Conservation (phyloP, 1,140 invertebrate species). For the Drosophila malerkotliana region DNA sequence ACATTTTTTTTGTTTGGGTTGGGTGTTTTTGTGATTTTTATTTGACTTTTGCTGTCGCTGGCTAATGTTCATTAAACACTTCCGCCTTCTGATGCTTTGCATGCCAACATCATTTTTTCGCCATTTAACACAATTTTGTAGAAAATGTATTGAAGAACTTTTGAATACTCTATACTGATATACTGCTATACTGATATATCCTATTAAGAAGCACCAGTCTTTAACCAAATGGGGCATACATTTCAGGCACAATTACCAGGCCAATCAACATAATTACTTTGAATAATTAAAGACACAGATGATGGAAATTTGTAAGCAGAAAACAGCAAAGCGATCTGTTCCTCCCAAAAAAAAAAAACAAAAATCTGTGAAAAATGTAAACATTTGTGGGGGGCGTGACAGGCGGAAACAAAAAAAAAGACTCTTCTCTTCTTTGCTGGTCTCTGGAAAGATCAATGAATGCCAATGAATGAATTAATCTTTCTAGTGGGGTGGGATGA, state of each 20-base stretch:
- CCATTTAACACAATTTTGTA: neutral
- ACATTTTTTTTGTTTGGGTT: slow-evolving; percentile 2
- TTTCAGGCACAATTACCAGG: slow-evolving; percentile 66
- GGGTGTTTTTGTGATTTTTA: slow-evolving; percentile 21
- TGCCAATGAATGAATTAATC: slow-evolving; percentile 45
- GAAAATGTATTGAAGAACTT: neutral
- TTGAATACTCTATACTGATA: neutral
- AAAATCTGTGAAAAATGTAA: slow-evolving; percentile 10
- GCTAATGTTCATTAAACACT: slow-evolving; percentile 72
- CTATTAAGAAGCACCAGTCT: too few relatives aligned
- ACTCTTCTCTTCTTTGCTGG: neutral
- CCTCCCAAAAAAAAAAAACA: too few relatives aligned
- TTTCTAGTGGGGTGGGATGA: slow-evolving; percentile 9
- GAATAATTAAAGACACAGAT: slow-evolving; percentile 63
- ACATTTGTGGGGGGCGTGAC: slow-evolving; percentile 33
- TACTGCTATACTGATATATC: too few relatives aligned
- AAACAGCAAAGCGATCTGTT: slow-evolving; percentile 10
- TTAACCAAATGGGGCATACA: slow-evolving; percentile 54
- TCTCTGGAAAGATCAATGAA: slow-evolving; percentile 45
- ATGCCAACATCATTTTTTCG: slow-evolving; percentile 16
- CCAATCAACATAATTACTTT: slow-evolving; percentile 78
- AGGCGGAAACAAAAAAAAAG: slow-evolving; percentile 12
- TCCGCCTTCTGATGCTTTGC: slow-evolving; percentile 47
- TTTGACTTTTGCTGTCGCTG: slow-evolving; percentile 45
- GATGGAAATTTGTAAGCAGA: slow-evolving; percentile 19